Evolutionary conservation across 1,140 invertebrate genomes (phyloP).

Genomic region (Hyles vespertilio): DNA sequence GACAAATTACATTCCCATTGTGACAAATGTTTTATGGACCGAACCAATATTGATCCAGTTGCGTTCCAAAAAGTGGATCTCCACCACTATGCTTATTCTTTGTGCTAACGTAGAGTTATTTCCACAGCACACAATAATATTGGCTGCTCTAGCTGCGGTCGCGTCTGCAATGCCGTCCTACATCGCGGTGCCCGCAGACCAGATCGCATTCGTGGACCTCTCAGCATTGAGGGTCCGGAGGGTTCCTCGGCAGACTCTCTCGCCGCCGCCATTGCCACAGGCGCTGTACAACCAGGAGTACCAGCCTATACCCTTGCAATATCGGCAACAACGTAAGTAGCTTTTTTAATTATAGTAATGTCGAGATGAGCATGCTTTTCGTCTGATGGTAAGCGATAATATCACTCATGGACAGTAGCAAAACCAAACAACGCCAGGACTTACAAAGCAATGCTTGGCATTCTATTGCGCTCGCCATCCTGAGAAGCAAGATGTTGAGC

Average conservation of each 20-base stretch:
- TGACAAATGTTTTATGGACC: no score
- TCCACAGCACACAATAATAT: slow-evolving; percentile 45
- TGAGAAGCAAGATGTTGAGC: no score
- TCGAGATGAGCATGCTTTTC: no score
- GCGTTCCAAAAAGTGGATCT: no score
- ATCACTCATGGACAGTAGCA: no score
- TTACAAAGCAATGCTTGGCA: no score
- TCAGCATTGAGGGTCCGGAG: slow-evolving; percentile 40
- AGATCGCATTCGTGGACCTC: slow-evolving; percentile 72
- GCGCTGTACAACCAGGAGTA: slow-evolving; percentile 49
- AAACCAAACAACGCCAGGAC: no score
- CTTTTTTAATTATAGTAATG: neutral
- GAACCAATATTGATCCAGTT: no score
- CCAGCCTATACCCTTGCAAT: slow-evolving; percentile 46
- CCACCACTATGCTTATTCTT: no score
- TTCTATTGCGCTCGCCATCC: no score
- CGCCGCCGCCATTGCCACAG: slow-evolving; percentile 35
- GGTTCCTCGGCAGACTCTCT: slow-evolving; percentile 60
- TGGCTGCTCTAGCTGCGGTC: slow-evolving; percentile 42
- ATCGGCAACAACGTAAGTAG: slow-evolving; percentile 47
- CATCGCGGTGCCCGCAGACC: slow-evolving; percentile 78
- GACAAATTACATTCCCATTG: neutral
- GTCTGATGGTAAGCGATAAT: no score
- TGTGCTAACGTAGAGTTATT: slow-evolving; percentile 2
- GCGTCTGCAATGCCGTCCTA: slow-evolving; percentile 73